These are phyloP conservation scores for Oriolus oriolus DNA, from an alignment of 2,113 vertebrate species.

Conservation along the genomic window DNA sequence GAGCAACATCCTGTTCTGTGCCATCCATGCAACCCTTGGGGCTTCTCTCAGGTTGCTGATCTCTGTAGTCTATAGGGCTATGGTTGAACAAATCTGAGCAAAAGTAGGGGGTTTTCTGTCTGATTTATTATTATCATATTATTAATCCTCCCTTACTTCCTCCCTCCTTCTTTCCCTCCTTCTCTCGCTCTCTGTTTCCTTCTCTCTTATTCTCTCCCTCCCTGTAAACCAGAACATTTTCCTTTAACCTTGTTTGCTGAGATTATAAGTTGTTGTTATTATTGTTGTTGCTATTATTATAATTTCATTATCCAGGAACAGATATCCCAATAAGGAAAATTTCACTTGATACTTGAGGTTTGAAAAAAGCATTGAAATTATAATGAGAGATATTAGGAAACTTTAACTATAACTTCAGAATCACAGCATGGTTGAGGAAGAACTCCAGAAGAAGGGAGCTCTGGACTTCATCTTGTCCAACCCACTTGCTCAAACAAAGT, in stretches of 20 bases:
- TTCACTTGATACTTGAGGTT: background rate
- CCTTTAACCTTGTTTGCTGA: background rate
- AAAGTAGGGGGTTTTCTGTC: background rate
- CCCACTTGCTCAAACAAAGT: background rate
- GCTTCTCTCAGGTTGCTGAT: background rate
- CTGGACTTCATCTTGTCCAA: background rate
- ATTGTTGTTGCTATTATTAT: background rate
- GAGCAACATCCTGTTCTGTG: background rate
- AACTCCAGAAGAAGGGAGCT: background rate
- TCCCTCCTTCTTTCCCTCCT: background rate
- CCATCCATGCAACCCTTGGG: background rate
- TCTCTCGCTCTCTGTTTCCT: accelerated
- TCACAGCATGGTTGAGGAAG: background rate
- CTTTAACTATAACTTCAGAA: background rate
- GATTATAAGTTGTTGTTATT: background rate
- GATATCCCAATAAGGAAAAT: background rate
- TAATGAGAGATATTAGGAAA: background rate
- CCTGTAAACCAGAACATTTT: background rate
- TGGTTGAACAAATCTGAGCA: background rate
- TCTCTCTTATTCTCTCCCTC: background rate
- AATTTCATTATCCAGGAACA: background rate
- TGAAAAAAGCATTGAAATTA: background rate
- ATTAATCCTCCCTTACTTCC: background rate
- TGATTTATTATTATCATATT: background rate
- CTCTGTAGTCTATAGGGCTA: background rate